A percentile compares a stretch with the other conserved stretches of the same genome.
These are phyloP conservation scores for Uropsilus gracilis DNA, from an alignment of 2,113 vertebrate genomes.

Conservation along the genomic window DNA sequence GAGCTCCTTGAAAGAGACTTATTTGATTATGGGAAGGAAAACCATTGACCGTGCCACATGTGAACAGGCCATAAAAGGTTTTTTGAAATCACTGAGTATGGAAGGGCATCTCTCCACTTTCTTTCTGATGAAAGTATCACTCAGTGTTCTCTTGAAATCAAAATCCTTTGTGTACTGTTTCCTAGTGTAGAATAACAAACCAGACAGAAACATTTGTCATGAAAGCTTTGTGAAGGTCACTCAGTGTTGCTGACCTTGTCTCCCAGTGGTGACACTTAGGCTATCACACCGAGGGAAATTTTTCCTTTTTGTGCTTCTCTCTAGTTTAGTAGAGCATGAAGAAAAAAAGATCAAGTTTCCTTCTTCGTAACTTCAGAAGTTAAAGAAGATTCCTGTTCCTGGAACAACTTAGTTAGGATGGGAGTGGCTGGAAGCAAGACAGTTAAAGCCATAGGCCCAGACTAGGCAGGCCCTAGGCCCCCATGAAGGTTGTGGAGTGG, in stretches of 20 bases:
- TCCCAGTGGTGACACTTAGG: background rate
- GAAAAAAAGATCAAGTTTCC: background rate
- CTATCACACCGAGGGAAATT: background rate
- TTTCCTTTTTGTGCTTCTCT: background rate
- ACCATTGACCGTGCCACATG: background rate
- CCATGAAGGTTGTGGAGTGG: rapidly evolving
- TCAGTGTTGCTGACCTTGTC: background rate
- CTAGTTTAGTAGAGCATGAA: background rate
- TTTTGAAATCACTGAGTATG: background rate
- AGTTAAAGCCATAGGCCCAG: rapidly evolving
- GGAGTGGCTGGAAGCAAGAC: background rate
- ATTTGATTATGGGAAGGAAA: background rate
- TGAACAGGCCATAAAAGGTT: background rate
- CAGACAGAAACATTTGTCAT: background rate
- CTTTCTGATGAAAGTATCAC: background rate
- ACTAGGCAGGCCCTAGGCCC: rapidly evolving
- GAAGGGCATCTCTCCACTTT: background rate
- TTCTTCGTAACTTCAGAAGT: background rate
- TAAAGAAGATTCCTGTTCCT: background rate
- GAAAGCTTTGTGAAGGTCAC: background rate
- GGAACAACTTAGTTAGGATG: background rate
- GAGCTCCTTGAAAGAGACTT: background rate
- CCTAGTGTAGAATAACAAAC: background rate
- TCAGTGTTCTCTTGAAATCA: background rate
- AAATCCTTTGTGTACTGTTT: background rate